Conservation (phyloP, 2,888 invertebrate genomes). For the Drosophila heteroneura region DNA sequence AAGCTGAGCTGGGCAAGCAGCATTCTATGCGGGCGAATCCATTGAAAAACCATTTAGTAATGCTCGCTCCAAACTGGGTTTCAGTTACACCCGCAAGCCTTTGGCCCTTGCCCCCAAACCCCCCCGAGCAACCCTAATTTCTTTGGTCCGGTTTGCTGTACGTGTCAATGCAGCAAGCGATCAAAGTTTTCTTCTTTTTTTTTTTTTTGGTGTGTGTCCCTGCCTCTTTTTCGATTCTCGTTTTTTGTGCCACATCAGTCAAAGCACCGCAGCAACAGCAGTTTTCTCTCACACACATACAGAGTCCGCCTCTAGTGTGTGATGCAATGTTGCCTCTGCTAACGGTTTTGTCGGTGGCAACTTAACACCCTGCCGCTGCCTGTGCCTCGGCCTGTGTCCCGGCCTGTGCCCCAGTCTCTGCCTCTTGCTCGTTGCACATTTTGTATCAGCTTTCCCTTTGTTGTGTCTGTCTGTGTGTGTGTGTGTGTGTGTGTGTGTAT, state of each 20-base stretch:
- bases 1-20: constrained; percentile 59
- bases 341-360: constrained; percentile 59
- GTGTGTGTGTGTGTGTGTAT: constrained; percentile 40
- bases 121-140: background rate
- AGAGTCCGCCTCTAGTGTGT: constrained; percentile 13
- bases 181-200: constrained; percentile 60
- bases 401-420: constrained; percentile 54
- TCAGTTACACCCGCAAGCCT: constrained; percentile 18
- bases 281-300: constrained; percentile 23
- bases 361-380: constrained; percentile 65
- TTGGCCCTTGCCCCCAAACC: background rate
- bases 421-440: constrained; percentile 39
- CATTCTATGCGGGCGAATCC: constrained; percentile 58
- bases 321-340: constrained; percentile 51
- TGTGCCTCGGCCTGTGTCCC: background rate
- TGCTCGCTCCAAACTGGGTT: constrained; percentile 32
- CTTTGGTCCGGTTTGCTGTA: constrained; percentile 47
- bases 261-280: constrained; percentile 72
- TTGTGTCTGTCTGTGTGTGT: constrained; percentile 26
- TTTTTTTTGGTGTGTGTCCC: constrained; percentile 10
- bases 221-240: constrained; percentile 26
- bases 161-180: constrained; percentile 67
- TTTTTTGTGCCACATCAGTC: constrained; percentile 71
- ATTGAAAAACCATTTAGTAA: constrained; percentile 77
- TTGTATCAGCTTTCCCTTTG: constrained; percentile 1